Evolutionary conservation across 2,888 invertebrate genomes (phyloP), one percentile per base, ranked within the genome.

Genomic region (Andrena bucephala): DNA sequence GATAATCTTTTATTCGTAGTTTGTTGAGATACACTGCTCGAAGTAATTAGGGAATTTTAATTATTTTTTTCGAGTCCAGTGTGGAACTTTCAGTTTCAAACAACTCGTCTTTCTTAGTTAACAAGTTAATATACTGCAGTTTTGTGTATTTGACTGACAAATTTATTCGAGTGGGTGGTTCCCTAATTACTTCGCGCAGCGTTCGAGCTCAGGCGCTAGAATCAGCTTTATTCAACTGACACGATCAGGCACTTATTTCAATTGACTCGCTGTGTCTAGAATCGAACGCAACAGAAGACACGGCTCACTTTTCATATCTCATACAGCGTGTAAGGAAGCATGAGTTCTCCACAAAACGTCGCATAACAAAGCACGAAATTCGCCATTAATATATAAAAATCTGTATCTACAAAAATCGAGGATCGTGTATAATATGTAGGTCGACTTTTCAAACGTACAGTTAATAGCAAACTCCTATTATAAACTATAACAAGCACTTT

Each of bases 321-420:
- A 63, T 36, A 29, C 20, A 10, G 24, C 57, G 36, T 73, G 54
- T 29, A 65, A 68, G 68, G 75, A 76, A 81, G 82, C 67, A 71
- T 62, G 10, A 59, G n/a, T 72, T 72, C 48, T 29, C 13, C 33
- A 8, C 8, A 29, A 52, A 52, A 10, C 1, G 16, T 66, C 67
- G 68, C 33, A 31, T 71, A 72, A 65, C 29, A 50, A 72, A 71
- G 63, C 70, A 52, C n/a, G n/a, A 52, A 74, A 73, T 72, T 27
- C 59, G 69, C 36, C 7, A 29, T 68, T 74, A 57, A 54, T 54
- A 81, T 76, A 80, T 78, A 81, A 83, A 86, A 86, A 72, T 24
- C 50, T n/a, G 8, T 86, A 83, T 82, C 77, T 86, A 85, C 66
- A 80, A 73, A 79, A 70, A 48, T 69, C 62, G 24, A n/a, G 57